These are phyloP conservation scores for Marmota flaviventris DNA, from an alignment of 2,113 vertebrate genomes.

Conservation along the genomic window DNA sequence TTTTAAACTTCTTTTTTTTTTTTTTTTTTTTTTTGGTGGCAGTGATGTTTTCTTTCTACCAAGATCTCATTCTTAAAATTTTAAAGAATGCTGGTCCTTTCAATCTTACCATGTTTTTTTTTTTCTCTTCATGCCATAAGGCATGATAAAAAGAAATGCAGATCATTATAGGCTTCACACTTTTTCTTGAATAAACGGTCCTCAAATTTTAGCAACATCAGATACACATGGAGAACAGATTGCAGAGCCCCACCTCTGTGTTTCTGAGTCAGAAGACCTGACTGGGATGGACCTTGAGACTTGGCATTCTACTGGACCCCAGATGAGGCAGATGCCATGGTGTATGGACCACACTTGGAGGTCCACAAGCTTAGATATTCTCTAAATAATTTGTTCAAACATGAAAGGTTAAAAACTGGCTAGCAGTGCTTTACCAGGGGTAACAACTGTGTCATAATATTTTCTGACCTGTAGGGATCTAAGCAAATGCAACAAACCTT, in stretches of 20 bases:
- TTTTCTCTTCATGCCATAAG: not conserved
- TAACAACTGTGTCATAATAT: not conserved
- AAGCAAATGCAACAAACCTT: not conserved
- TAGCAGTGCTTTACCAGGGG: not conserved
- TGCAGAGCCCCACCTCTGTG: not conserved
- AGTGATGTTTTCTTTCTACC: not conserved
- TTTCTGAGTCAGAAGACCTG: conserved; percentile 5
- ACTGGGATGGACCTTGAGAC: not conserved
- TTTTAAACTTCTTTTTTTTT: not conserved
- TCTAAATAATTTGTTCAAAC: not conserved
- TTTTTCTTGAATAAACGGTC: conserved; percentile 5
- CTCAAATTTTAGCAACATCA: not conserved
- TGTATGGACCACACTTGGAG: not conserved
- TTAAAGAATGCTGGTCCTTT: not conserved
- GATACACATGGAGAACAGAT: not conserved
- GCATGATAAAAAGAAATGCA: not conserved
- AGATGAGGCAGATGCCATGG: not conserved
- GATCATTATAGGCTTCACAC: not conserved
- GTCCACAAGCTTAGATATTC: not conserved
- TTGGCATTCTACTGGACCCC: not conserved
- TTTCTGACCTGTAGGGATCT: not conserved
- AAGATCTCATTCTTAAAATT: not conserved
- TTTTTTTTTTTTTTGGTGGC: not conserved
- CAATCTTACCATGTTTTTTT: not conserved
- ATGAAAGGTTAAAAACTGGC: not conserved